Conservation (phyloP, 2,797 vertebrate species). For the Takifugu rubripes region DNA sequence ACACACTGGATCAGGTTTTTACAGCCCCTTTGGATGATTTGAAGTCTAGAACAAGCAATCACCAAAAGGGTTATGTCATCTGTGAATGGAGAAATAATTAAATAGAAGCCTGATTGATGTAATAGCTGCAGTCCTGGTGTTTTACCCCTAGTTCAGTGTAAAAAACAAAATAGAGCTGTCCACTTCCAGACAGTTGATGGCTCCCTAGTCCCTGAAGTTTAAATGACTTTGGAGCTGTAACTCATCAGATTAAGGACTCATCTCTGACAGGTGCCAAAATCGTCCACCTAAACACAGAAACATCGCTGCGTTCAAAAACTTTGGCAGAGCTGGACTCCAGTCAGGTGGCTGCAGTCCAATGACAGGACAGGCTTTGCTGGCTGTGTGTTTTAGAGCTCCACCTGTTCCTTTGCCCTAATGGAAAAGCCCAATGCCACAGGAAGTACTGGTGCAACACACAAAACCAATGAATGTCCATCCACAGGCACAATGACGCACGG, state of each 20-base stretch:
- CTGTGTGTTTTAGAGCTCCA: slow-evolving; percentile 38
- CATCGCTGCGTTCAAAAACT: not conserved
- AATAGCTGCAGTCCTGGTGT: too few relatives aligned
- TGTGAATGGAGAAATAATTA: too few relatives aligned
- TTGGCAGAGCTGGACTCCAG: slow-evolving; percentile 23
- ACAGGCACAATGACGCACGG: not conserved
- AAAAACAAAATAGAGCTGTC: too few relatives aligned
- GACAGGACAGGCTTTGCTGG: slow-evolving; percentile 30
- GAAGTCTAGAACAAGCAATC: too few relatives aligned
- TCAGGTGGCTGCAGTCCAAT: slow-evolving; percentile 50
- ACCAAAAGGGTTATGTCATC: too few relatives aligned
- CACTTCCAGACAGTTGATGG: not conserved
- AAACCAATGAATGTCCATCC: not conserved
- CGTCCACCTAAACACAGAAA: too few relatives aligned
- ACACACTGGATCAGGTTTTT: too few relatives aligned
- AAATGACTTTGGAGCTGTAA: slow-evolving; percentile 1
- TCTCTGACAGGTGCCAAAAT: not conserved
- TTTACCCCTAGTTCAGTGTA: too few relatives aligned
- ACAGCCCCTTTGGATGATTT: too few relatives aligned
- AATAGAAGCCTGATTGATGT: too few relatives aligned
- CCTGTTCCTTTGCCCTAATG: slow-evolving; percentile 44
- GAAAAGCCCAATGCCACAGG: slow-evolving; percentile 14
- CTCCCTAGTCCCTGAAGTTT: not conserved
- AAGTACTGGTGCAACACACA: slow-evolving; percentile 4
- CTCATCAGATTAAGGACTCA: slow-evolving; percentile 1